Evolutionary conservation across 2,113 vertebrate genomes (phyloP), one percentile per base, ranked within the genome.

Genomic region (Oncorhynchus masou): DNA sequence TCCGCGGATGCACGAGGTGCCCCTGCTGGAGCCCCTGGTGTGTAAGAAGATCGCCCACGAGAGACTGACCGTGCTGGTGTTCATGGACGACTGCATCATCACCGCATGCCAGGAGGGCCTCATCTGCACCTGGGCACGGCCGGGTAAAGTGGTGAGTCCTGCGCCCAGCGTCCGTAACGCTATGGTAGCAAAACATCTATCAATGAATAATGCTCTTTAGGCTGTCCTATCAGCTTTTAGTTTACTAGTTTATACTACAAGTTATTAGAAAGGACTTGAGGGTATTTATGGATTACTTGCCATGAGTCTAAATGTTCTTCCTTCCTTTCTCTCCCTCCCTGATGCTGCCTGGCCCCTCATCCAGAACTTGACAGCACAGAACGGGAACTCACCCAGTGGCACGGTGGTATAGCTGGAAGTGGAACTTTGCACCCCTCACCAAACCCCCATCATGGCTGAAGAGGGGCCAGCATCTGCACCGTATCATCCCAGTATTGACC

Each of bases 1-100:
- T 88, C 96, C 96, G 0, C 94, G 95, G n/a, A 95, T 97, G 89
- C 92, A 97, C 0, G 96, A 97, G 84, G 96, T 98, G 78, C 96
- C 96, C 0, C 91, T 98, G 87, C 94, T 97, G 13, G 96, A 97
- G 88, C 96, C 96, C 2, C 93, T 98, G 2, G 95, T 98, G 45
- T 98, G 96, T 84, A 96, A 98, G 92, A 98, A 97, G 86, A 96
- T 98, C 0, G 96, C 96, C 1, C 96, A 96, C 29, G 96, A 97
- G 86, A 89, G 96, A 54, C 92, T 97, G 73, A 96, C 96, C 0
- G 96, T 98, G 22, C 90, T 98, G 24, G 94, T 97, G 0, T 98
- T 98, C 90, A 90, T 97, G 92, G 96, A 97, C 85, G 96, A 97
- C 90, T 98, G 96, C 72, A 97, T 97, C 83, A 94, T 98, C 86